A percentile compares a stretch with the other conserved stretches of the same genome.
Conservation (phyloP, 1,140 invertebrate genomes). For the Ips nitidus region DNA sequence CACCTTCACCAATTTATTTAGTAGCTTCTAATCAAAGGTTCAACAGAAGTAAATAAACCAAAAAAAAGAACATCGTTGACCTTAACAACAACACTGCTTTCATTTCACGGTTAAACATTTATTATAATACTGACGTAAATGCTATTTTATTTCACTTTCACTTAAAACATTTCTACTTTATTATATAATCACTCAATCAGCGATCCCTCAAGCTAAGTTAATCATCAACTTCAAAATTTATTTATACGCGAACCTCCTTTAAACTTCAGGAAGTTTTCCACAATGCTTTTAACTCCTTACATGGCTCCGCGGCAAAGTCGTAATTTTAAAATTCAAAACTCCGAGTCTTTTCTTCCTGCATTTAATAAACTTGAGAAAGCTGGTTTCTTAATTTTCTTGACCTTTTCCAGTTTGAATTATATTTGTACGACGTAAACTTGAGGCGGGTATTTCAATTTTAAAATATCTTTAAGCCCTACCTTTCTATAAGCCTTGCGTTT, state of each 20-base stretch:
- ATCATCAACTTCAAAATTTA: background rate
- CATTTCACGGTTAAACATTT: too few relatives aligned
- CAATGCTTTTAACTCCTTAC: conserved; percentile 1
- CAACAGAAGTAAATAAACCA: too few relatives aligned
- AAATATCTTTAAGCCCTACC: too few relatives aligned
- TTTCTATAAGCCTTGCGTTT: too few relatives aligned
- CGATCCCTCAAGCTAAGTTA: background rate
- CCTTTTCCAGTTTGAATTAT: conserved; percentile 10
- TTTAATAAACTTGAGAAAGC: conserved; percentile 2
- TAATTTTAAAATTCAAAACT: conserved; percentile 3
- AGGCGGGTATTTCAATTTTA: background rate
- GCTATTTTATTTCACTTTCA: too few relatives aligned
- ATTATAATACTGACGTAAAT: too few relatives aligned
- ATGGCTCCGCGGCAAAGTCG: background rate
- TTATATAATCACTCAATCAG: too few relatives aligned
- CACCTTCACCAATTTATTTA: too few relatives aligned
- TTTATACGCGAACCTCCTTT: background rate
- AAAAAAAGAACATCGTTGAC: too few relatives aligned
- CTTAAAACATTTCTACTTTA: too few relatives aligned
- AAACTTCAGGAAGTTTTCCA: background rate
- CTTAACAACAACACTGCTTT: too few relatives aligned
- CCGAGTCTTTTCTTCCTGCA: background rate
- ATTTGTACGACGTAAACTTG: background rate
- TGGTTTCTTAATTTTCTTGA: conserved; percentile 18
- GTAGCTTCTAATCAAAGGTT: too few relatives aligned